These are phyloP conservation scores for Pectinophora gossypiella DNA, from an alignment of 1,140 invertebrate species.

Conservation along the genomic window DNA sequence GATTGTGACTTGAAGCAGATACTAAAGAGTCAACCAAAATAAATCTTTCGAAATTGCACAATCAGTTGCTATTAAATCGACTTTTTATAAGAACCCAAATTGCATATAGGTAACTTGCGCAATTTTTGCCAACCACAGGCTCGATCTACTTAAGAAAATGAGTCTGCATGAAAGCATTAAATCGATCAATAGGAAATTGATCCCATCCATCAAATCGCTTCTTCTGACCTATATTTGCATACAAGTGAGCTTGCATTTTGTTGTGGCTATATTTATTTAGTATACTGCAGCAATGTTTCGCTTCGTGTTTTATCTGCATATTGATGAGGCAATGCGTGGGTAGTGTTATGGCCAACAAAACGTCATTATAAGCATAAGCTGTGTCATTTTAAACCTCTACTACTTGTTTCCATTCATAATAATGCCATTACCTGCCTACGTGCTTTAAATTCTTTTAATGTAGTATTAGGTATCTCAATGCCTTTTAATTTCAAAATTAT, in stretches of 20 bases:
- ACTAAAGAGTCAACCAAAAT: too few species aligned
- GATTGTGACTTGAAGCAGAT: too few species aligned
- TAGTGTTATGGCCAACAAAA: background rate
- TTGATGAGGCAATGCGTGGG: background rate
- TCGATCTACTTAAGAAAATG: constrained; percentile 20
- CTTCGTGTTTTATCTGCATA: background rate
- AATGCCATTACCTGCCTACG: background rate
- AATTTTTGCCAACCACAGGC: background rate
- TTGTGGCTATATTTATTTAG: constrained; percentile 9
- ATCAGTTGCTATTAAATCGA: background rate
- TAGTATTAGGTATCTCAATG: too few species aligned
- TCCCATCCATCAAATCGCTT: constrained; percentile 35
- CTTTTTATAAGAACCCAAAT: background rate
- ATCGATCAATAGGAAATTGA: constrained; percentile 37
- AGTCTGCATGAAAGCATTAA: constrained; percentile 16
- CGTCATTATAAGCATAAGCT: background rate
- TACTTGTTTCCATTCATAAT: background rate
- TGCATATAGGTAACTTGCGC: background rate
- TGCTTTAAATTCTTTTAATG: too few species aligned
- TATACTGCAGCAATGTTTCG: background rate
- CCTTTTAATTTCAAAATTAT: too few species aligned
- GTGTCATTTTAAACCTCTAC: background rate
- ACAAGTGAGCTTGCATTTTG: constrained; percentile 1
- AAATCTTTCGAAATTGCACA: too few species aligned
- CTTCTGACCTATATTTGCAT: constrained; percentile 20